Evolutionary conservation across 2,888 invertebrate species (phyloP), one percentile per base, ranked within the genome.

Genomic region (Cacoxenus indagator): DNA sequence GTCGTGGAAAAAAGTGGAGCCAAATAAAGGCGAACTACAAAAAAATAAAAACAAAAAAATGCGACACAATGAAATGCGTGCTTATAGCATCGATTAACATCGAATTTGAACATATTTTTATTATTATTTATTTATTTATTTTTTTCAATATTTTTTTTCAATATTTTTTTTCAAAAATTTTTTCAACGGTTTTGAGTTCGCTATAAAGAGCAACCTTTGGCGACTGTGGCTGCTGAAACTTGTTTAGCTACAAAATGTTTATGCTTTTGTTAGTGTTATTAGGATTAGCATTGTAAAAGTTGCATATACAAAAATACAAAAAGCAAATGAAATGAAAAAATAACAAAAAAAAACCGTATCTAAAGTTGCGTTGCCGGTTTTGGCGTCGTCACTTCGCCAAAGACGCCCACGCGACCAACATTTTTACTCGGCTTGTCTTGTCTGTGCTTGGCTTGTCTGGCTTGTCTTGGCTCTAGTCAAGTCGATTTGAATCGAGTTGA

Each of bases 321-420:
- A 51, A 17, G 9, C 19, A 22, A 19, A 19, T 51, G 19, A 9
- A 51, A 22, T 51, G 4, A 51, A 22, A 51, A 22, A 51, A 51
- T 19, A 19, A 51, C 8, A 19, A 51, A 51, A 22, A 51, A 51
- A 51, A 9, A 22, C 4, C 4, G 3, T 51, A 5, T 51, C 22
- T 19, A 22, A 51, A 51, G 51, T 51, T 51, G 51, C 22, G 22
- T 51, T 51, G 51, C 51, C 19, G 51, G 51, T 51, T 51, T 51
- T 22, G 37, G 8, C 22, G 51, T 22, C 19, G 51, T 19, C 37
- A 14, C 37, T 37, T 37, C 22, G 51, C 51, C 22, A 22, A 51
- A 51, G 72, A 80, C 79, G 79, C 79, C 79, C 83, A 80, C 79
- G 79, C 79, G 82, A 83, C 78, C 83, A 81, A 80, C 83, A 80